Base-by-base conservation (phyloP, 2,888 invertebrate genomes). In the Stenurella melanura region DNA sequence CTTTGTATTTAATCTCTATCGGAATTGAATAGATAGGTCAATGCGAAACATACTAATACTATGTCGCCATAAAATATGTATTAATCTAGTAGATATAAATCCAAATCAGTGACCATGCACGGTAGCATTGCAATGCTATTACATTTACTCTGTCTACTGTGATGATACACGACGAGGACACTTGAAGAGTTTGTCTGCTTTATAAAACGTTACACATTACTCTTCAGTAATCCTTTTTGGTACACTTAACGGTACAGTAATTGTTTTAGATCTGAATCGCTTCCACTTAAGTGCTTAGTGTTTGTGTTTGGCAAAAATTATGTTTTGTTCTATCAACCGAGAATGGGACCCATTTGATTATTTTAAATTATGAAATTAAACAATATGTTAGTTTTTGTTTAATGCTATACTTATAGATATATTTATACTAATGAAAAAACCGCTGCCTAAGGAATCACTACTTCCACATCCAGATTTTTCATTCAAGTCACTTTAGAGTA, bases 21-120 rank as follows among this genome's bases (percentile, higher is more conserved):
- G 73, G 70, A 76, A 66, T 67, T 80, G 79, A 81, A 80, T 81
- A 79, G 82, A 77, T 82, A 78, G 80, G 81, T 81, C 80, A 83
- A 71, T 76, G 69, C 66, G 81, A 79, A 77, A 72, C 77, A 80
- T 74, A 76, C 78, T 76, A 79, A 78, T 78, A 77, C 69, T 64
- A 73, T 79, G 69, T 76, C 68, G 67, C 75, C 71, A 74, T 74
- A 74, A 70, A 42, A 60, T 67, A 56, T 58, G 34, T 58, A 56
- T 73, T 73, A 58, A 73, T 58, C 57, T 19, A 56, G 17, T 66
- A 57, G 42, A 15, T 70, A 68, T 68, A 18, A 57, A 58, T 57
- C 17, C 58, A 21, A 50, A 64, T 64, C 38, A 18, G 12, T 42
- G 21, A 19, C 64, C 70, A 60, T 70, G 38, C 42, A 42, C 42